phyloP scores from a whole-genome alignment of 2,113 vertebrate species.

The Rhipidura dahli region DNA sequence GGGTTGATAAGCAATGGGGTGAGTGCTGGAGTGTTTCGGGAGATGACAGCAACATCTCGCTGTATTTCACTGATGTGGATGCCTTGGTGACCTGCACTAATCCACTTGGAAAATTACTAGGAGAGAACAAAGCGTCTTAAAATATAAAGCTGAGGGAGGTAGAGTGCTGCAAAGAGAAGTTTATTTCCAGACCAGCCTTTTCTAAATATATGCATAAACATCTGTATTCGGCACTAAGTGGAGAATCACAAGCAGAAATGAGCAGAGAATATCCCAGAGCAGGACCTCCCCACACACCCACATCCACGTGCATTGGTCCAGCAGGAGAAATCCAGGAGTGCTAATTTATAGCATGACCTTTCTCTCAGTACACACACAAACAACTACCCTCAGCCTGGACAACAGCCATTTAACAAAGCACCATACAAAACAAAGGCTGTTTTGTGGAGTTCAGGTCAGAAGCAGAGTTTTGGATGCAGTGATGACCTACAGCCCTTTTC shows the following conservation, averaged over 20 bases:
- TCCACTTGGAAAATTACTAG: slow-evolving; percentile 23
- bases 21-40: not conserved
- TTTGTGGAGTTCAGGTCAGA: not conserved
- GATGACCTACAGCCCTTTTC: not conserved
- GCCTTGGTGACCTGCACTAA: slow-evolving; percentile 17
- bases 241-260: not conserved
- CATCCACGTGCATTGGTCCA: not conserved
- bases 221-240: not conserved
- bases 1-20: not conserved
- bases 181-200: not conserved
- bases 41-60: not conserved
- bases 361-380: not conserved
- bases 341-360: not conserved
- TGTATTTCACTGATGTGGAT: slow-evolving; percentile 16
- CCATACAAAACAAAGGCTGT: rapidly evolving
- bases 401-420: not conserved
- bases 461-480: not conserved
- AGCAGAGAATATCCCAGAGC: not conserved
- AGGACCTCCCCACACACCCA: not conserved
- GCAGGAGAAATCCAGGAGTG: not conserved
- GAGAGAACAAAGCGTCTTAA: not conserved
- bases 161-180: not conserved
- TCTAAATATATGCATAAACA: not conserved
- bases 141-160: not conserved
- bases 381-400: not conserved